phyloP scores from a whole-genome alignment of 2,797 vertebrate genomes.

The Rallus crepitans region DNA sequence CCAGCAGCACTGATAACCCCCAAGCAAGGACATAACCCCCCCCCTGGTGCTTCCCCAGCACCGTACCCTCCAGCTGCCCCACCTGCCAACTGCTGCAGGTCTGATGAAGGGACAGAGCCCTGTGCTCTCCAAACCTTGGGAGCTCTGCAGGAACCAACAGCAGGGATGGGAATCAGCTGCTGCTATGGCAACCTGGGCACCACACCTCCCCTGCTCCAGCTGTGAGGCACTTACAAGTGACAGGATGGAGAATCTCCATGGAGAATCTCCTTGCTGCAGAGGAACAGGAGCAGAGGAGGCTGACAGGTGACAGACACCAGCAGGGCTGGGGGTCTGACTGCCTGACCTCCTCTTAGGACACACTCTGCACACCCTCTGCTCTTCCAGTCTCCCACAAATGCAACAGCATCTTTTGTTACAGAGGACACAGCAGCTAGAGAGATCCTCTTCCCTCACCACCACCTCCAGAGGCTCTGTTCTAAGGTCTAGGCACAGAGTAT shows the following conservation, averaged over 20 bases:
- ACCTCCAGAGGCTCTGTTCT: not conserved
- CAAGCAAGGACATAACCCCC: not conserved
- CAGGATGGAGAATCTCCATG: not conserved
- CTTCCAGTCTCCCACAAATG: not conserved
- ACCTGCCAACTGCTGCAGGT: not conserved
- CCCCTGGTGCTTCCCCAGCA: not conserved
- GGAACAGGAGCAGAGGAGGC: not conserved
- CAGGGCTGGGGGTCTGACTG: not conserved
- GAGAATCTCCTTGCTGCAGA: not conserved
- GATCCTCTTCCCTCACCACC: not conserved
- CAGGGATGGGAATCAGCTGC: conserved; percentile 49
- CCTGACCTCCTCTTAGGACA: not conserved
- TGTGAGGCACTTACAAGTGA: not conserved
- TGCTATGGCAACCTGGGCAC: conserved; percentile 61
- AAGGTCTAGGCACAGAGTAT: not conserved
- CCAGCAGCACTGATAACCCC: not conserved
- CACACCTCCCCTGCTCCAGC: conserved; percentile 34
- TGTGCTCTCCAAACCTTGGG: not conserved
- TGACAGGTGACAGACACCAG: not conserved
- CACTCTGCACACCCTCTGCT: not conserved
- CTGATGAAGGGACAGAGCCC: not conserved
- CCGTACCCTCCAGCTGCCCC: not conserved
- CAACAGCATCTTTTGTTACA: not conserved
- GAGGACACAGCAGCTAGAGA: not conserved
- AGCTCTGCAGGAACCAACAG: conserved; percentile 20